Evolutionary conservation across 2,888 invertebrate species (phyloP).

Genomic region (Chymomyza procnemis): DNA sequence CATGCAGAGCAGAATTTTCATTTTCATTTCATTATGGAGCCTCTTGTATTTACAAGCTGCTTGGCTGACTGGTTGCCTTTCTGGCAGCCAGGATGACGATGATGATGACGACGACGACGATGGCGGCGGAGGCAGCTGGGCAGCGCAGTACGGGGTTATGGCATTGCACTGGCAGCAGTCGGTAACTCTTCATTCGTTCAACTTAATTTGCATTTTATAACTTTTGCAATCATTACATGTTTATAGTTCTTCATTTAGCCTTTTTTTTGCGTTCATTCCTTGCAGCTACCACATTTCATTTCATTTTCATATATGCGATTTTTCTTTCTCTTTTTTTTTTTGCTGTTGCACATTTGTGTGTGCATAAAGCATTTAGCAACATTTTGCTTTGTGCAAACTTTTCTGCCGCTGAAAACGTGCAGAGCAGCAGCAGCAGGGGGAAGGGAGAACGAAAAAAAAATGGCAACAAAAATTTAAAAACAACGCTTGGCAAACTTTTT

Average conservation of each 20-base stretch:
- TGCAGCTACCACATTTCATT: slow-evolving; percentile 9
- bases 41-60: slow-evolving; percentile 36
- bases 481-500: background rate
- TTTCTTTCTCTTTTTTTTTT: slow-evolving; percentile 5
- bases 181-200: slow-evolving; percentile 66
- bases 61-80: background rate
- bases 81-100: background rate
- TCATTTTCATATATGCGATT: slow-evolving; percentile 18
- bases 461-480: too few species aligned
- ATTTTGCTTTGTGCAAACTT: slow-evolving; percentile 55
- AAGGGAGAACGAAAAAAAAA: too few species aligned
- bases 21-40: slow-evolving; percentile 55
- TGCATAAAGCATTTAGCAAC: slow-evolving; percentile 67
- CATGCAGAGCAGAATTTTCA: slow-evolving; percentile 26
- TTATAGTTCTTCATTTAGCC: slow-evolving; percentile 45
- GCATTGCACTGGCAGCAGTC: slow-evolving; percentile 7
- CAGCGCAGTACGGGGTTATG: too few species aligned
- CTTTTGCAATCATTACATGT: slow-evolving; percentile 72
- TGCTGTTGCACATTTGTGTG: slow-evolving; percentile 34
- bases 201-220: slow-evolving; percentile 46
- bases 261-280: slow-evolving; percentile 44
- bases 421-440: too few species aligned
- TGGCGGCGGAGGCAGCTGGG: slow-evolving; percentile 11
- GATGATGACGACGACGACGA: too few species aligned
- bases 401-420: background rate